A percentile compares a stretch with the other conserved stretches of the same genome.
These are phyloP conservation scores for Astatotilapia flaviijosephi DNA, from an alignment of 2,113 vertebrate species.

Conservation along the genomic window DNA sequence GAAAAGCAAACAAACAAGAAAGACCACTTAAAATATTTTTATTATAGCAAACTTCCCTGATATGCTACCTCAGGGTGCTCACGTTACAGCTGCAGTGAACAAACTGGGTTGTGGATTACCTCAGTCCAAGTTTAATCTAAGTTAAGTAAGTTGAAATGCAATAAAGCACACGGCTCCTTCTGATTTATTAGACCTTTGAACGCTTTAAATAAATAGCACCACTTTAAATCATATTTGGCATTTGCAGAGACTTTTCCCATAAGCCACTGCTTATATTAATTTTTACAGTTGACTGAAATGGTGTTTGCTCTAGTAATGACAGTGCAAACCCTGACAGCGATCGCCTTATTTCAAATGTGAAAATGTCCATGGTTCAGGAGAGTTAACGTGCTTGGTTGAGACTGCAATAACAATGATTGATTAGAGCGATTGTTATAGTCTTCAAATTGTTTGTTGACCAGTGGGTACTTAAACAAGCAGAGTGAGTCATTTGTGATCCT, in stretches of 20 bases:
- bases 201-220: not conserved
- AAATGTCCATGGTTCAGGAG: not conserved
- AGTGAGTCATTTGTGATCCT: not conserved
- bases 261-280: not conserved
- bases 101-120: not conserved
- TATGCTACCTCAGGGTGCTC: not conserved
- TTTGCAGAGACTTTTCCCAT: not conserved
- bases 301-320: not conserved
- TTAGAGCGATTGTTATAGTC: not conserved
- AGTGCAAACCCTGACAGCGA: not conserved
- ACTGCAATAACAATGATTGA: not conserved
- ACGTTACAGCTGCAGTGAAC: not conserved
- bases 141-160: not conserved
- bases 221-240: not conserved
- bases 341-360: not conserved
- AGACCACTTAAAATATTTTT: not conserved
- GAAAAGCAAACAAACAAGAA: not conserved
- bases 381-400: not conserved
- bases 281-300: not conserved
- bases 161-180: not conserved
- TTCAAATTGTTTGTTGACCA: not conserved
- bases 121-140: not conserved
- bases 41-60: not conserved
- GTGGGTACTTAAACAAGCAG: not conserved
- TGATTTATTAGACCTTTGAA: not conserved